Evolutionary conservation across 2,113 vertebrate genomes (phyloP), one percentile per base, ranked within the genome.

Genomic region (Miniopterus natalensis): DNA sequence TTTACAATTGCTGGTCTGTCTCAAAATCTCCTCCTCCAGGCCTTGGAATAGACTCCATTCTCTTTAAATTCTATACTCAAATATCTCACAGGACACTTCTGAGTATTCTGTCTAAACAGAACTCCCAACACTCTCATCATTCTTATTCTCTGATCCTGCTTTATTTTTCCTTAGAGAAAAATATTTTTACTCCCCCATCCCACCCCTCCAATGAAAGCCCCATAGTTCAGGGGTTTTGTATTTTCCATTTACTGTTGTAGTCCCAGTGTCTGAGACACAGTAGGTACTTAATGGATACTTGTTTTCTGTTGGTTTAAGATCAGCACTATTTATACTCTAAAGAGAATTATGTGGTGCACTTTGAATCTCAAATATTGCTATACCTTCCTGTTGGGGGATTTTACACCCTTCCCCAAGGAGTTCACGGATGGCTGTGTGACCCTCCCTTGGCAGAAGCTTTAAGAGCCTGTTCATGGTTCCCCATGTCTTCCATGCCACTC

Each of bases 241-340:
- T 92, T 88, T 85, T 77, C 18, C 18, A 81, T 47, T 77, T 42
- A 83, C 29, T 40, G 4, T 31, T 57, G 25, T 5, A 78, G 81
- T 59, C 42, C 9, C 61, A 90, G 49, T 45, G 18, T 84, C 63
- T 57, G 57, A 12, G 61, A 85, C 51, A 88, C 45, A 47, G 8
- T 84, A 49, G 51, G 23, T 21, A 65, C 8, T 74, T 27, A 88
- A 47, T 51, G 92, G 66, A 86, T 65, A 57, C 57, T 88, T 95
- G 31, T 74, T 91, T 87, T 88, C 53, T 94, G 11, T 45, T 93
- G 18, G 61, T 75, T 93, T 84, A 92, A 92, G 70, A 59, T 42
- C 23, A 77, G 20, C 36, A 59, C 27, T 86, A 36, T 59, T 94
- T 80, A 77, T 94, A 89, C 95, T 86, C 57, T 84, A 45, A 78